Conservation (phyloP, 2,113 vertebrate genomes). For the Arothron firmamentum region DNA sequence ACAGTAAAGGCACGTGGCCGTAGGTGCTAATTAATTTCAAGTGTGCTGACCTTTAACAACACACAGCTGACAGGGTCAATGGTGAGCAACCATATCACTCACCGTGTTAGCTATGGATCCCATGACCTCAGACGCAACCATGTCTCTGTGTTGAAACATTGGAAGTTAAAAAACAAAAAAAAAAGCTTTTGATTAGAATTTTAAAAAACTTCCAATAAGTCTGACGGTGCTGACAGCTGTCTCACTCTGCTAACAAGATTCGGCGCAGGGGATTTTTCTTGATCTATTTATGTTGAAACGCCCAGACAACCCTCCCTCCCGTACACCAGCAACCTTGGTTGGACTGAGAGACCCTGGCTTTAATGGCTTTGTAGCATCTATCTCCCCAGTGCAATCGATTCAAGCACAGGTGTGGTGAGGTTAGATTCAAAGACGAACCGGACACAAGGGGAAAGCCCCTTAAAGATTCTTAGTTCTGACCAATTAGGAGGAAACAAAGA, state of each 20-base stretch:
- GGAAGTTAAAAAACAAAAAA: neutral
- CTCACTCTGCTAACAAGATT: constrained; percentile 4
- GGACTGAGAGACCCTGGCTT: neutral
- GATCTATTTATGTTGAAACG: neutral
- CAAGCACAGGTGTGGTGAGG: neutral
- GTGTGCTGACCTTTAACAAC: constrained; percentile 9
- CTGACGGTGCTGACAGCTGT: neutral
- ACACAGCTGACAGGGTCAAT: constrained; percentile 11
- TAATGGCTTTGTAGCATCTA: neutral
- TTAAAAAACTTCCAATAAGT: too few relatives aligned
- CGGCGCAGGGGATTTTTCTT: neutral
- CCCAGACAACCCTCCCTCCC: neutral
- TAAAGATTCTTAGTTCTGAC: too few relatives aligned
- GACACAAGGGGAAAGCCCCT: too few relatives aligned
- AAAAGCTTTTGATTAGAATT: too few relatives aligned
- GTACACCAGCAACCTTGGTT: neutral
- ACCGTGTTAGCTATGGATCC: neutral
- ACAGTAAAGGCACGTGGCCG: neutral
- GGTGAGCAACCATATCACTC: constrained; percentile 8
- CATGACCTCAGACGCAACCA: neutral
- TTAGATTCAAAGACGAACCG: neutral
- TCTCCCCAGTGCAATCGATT: neutral
- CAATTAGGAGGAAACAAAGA: too few relatives aligned
- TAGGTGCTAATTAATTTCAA: constrained; percentile 20
- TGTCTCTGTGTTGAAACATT: neutral